phyloP scores from a whole-genome alignment of 2,797 vertebrate species.

The Acanthis flammea region DNA sequence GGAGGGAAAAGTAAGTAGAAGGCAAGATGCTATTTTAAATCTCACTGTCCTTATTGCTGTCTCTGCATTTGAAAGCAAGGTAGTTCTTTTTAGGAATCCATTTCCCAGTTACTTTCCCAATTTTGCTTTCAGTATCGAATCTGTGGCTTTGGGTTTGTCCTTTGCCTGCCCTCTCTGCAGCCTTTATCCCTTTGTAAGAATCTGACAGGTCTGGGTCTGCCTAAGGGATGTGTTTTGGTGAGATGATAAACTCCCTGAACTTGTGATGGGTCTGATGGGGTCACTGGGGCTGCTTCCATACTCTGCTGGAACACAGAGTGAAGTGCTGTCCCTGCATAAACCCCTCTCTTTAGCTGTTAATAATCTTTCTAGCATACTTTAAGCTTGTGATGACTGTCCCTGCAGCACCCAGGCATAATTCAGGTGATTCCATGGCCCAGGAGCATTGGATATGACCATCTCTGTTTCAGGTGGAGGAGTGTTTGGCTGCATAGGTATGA shows the following conservation, averaged over 20 bases:
- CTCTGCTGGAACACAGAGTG: neutral
- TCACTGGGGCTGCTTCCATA: neutral
- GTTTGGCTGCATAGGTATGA: neutral
- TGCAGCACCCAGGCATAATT: neutral
- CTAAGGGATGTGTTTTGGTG: neutral
- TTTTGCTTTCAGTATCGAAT: neutral
- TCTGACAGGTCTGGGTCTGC: neutral
- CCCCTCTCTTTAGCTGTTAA: neutral
- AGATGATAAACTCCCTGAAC: neutral
- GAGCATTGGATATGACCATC: neutral
- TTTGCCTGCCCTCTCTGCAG: neutral
- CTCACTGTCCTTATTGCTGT: neutral
- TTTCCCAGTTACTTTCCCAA: neutral
- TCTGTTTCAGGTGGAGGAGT: neutral
- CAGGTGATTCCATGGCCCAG: neutral
- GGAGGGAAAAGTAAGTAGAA: slow-evolving; percentile 86
- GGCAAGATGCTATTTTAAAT: neutral
- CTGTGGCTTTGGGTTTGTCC: neutral
- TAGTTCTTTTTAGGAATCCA: neutral
- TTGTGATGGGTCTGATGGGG: neutral
- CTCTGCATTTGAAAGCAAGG: neutral
- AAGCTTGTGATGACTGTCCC: neutral
- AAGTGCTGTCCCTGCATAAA: neutral
- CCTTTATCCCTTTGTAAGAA: neutral
- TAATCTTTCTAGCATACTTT: neutral